Percentiles rank a stretch among this genome's conserved stretches.
Evolutionary conservation across 1,140 invertebrate genomes (phyloP).

Genomic region (Glossosoma conforme): DNA sequence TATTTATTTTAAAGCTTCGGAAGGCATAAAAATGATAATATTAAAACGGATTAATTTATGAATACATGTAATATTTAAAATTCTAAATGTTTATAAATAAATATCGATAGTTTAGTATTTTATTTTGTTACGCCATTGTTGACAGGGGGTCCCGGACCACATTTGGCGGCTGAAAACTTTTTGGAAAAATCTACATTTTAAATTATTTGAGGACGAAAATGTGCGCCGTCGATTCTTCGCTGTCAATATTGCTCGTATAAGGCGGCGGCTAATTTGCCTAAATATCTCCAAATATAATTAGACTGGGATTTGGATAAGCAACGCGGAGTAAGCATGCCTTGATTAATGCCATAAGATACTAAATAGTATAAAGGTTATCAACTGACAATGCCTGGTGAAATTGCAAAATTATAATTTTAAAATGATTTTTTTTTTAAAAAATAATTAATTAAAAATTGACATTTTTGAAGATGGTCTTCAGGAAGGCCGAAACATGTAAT

Average conservation of each 20-base stretch:
- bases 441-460: too few relatives aligned
- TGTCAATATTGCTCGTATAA: constrained; percentile 19
- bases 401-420: too few relatives aligned
- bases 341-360: neutral
- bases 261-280: constrained; percentile 24
- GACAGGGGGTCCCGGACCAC: neutral
- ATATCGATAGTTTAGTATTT: neutral
- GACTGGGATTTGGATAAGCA: constrained; percentile 9
- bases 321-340: neutral
- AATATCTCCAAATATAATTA: constrained; percentile 26
- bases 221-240: constrained; percentile 6
- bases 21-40: too few relatives aligned
- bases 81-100: neutral
- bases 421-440: too few relatives aligned
- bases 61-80: too few relatives aligned
- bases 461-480: too few relatives aligned
- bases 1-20: too few relatives aligned
- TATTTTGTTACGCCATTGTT: neutral
- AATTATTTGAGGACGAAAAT: constrained; percentile 12
- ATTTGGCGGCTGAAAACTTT: neutral
- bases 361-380: too few relatives aligned
- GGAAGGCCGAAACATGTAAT: too few relatives aligned
- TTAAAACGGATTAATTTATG: too few relatives aligned
- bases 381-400: neutral
- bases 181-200: constrained; percentile 28